Conservation (phyloP, 2,113 vertebrate genomes). For the Corydoras maculifer region DNA sequence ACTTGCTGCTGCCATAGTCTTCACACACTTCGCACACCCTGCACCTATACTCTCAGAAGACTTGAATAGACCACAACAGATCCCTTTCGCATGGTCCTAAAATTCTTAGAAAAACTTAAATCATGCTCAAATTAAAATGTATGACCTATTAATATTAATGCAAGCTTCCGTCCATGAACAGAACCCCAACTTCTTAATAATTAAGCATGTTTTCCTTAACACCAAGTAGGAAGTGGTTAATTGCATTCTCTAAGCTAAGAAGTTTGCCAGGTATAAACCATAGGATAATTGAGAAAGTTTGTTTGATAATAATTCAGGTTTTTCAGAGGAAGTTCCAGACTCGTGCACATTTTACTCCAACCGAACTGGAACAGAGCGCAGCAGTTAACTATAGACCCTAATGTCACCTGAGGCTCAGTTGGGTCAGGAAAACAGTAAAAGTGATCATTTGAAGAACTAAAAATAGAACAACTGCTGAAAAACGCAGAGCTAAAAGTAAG, state of each 20-base stretch:
- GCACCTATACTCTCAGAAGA: background rate
- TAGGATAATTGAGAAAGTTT: background rate
- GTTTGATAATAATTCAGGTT: background rate
- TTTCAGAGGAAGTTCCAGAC: background rate
- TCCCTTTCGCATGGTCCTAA: background rate
- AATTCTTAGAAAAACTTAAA: constrained; percentile 4
- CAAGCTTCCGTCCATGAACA: background rate
- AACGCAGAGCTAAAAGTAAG: too few relatives aligned
- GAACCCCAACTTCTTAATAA: constrained; percentile 23
- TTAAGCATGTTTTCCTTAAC: constrained; percentile 24
- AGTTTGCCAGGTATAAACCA: constrained; percentile 5
- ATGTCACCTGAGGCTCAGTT: too few relatives aligned
- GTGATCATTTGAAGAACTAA: too few relatives aligned
- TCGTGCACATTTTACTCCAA: too few relatives aligned
- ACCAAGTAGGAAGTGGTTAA: background rate
- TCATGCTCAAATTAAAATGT: constrained; percentile 14
- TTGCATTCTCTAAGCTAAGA: background rate
- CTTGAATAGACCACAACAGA: background rate
- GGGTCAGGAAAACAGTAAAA: too few relatives aligned
- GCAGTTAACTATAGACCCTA: too few relatives aligned
- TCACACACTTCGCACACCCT: background rate
- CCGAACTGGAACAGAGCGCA: too few relatives aligned
- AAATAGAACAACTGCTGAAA: too few relatives aligned
- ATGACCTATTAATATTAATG: constrained; percentile 31
- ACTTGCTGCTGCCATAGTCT: background rate